Evolutionary conservation across 2,113 vertebrate genomes (phyloP).

Genomic region (Tursiops truncatus): DNA sequence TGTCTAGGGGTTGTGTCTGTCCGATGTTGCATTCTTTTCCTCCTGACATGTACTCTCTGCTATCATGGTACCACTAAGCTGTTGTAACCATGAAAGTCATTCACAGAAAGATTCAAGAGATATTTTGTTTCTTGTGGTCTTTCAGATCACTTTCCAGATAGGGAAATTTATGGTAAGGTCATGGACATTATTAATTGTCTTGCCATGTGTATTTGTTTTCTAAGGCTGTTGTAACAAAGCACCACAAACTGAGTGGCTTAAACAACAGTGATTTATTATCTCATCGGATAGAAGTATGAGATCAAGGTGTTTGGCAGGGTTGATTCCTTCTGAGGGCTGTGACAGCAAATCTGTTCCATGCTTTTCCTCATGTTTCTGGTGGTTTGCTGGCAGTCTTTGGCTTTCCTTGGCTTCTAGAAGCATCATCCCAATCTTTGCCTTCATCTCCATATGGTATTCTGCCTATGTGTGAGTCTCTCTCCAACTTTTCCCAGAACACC

Average conservation of each 20-base stretch:
- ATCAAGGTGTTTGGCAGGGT: neutral
- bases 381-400: neutral
- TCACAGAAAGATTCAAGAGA: neutral
- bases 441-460: neutral
- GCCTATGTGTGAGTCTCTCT: neutral
- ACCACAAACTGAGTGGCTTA: neutral
- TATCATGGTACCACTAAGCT: neutral
- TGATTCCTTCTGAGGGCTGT: neutral
- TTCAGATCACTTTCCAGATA: neutral
- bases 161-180: neutral
- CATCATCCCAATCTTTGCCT: neutral
- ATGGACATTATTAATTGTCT: neutral
- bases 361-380: neutral
- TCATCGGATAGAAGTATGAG: neutral
- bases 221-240: neutral
- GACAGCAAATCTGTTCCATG: neutral
- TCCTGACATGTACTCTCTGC: neutral
- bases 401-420: neutral
- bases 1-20: neutral
- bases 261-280: neutral
- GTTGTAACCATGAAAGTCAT: neutral
- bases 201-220: neutral
- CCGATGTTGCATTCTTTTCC: neutral
- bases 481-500: neutral
- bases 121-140: neutral